Evolutionary conservation across 2,113 vertebrate species (phyloP).

Genomic region (Pteropus alecto): DNA sequence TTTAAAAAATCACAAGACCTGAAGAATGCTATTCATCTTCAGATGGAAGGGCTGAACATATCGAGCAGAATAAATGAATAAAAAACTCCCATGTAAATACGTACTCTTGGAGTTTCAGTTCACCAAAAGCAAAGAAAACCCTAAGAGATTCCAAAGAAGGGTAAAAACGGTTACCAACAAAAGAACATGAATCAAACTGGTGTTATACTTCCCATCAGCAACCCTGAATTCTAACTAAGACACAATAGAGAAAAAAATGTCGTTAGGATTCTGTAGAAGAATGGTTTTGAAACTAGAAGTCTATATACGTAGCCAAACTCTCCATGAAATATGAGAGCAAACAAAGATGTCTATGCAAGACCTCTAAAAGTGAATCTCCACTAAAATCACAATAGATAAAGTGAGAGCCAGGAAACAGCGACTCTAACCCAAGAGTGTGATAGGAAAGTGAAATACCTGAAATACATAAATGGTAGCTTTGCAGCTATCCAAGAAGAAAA

Average conservation of each 20-base stretch:
- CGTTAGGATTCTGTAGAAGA: not conserved
- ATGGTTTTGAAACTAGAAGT: not conserved
- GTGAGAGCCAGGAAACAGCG: not conserved
- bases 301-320: not conserved
- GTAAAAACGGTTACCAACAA: not conserved
- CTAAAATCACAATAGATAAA: not conserved
- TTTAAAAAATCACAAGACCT: not conserved
- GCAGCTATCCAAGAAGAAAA: not conserved
- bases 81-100: not conserved
- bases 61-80: not conserved
- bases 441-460: not conserved
- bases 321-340: not conserved
- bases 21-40: slow-evolving; percentile 17
- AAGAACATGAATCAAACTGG: not conserved
- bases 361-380: not conserved
- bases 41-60: not conserved
- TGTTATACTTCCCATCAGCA: not conserved
- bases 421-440: not conserved
- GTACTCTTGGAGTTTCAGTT: not conserved
- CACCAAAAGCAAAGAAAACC: not conserved
- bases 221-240: not conserved
- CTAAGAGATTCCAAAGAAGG: not conserved
- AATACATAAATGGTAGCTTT: not conserved
- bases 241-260: not conserved
- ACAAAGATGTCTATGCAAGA: not conserved